These are phyloP conservation scores for Hybognathus amarus DNA, from an alignment of 2,797 vertebrate species.

Conservation along the genomic window DNA sequence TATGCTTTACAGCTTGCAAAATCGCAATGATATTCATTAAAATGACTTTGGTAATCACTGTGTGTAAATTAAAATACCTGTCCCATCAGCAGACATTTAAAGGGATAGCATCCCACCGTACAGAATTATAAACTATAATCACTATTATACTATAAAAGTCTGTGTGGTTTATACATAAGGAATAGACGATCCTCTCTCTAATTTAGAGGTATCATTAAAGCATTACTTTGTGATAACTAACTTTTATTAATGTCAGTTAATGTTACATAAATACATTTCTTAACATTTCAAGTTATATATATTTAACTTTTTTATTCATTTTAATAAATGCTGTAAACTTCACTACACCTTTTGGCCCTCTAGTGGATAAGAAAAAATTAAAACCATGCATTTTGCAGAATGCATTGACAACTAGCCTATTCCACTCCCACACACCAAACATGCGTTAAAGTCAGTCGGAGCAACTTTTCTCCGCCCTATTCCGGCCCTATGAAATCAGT, in stretches of 20 bases:
- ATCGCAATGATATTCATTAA: slow-evolving; percentile 92
- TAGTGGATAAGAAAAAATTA: too few species aligned
- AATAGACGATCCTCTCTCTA: neutral
- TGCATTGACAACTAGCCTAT: too few species aligned
- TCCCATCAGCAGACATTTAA: slow-evolving; percentile 72
- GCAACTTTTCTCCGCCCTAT: too few species aligned
- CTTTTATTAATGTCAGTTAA: neutral
- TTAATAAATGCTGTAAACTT: neutral
- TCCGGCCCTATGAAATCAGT: too few species aligned
- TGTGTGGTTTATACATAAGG: neutral
- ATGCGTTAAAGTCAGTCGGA: too few species aligned
- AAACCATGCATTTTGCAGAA: neutral
- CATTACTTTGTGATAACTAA: neutral
- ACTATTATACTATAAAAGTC: neutral
- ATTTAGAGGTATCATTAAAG: neutral
- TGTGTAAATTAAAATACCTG: slow-evolving; percentile 81
- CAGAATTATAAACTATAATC: neutral
- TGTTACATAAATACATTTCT: neutral
- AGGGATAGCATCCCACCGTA: slow-evolving; percentile 60
- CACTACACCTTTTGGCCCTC: neutral
- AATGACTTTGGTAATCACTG: slow-evolving; percentile 92
- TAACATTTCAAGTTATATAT: neutral
- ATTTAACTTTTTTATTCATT: neutral
- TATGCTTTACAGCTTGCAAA: slow-evolving; percentile 92
- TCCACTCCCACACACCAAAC: too few species aligned